Conservation (phyloP, 2,888 invertebrate genomes). For the Adelphocoris suturalis region DNA sequence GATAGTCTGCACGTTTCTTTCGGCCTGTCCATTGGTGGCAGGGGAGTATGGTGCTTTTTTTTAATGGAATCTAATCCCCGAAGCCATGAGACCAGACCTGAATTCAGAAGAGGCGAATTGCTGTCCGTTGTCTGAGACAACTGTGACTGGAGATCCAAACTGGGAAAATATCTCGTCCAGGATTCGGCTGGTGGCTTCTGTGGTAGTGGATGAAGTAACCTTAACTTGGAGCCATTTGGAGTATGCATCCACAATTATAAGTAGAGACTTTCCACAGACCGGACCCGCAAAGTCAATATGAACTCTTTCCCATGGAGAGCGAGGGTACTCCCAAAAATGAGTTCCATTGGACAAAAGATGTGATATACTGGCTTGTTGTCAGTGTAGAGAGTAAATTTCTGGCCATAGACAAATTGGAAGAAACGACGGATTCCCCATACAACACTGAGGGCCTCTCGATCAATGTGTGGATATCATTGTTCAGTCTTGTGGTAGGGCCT, state of each 20-base stretch:
- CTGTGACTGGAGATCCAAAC: constrained; percentile 56
- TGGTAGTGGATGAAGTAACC: no score
- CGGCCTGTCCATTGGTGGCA: no score
- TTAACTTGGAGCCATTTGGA: no score
- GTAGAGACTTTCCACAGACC: constrained; percentile 62
- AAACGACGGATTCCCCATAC: constrained; percentile 77
- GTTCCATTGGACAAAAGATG: constrained; percentile 36
- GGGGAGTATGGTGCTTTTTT: constrained; percentile 65
- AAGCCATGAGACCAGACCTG: constrained; percentile 13
- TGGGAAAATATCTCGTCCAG: constrained; percentile 41
- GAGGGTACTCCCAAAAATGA: no score
- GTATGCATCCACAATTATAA: no score
- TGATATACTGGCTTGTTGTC: constrained; percentile 40
- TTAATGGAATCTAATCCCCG: constrained; percentile 58
- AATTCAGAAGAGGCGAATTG: constrained; percentile 59
- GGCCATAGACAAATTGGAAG: constrained; percentile 78
- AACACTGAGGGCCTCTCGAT: constrained; percentile 77
- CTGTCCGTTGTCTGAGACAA: constrained; percentile 72
- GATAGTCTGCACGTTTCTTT: no score
- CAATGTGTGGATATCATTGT: constrained; percentile 76
- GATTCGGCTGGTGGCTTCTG: no score
- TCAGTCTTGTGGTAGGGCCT: constrained; percentile 77
- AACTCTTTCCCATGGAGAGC: no score
- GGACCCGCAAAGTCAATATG: constrained; percentile 60
- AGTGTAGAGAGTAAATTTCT: constrained; percentile 77